These are phyloP conservation scores for Enteromius anoplus DNA, from an alignment of 2,797 vertebrate species.

Conservation along the genomic window DNA sequence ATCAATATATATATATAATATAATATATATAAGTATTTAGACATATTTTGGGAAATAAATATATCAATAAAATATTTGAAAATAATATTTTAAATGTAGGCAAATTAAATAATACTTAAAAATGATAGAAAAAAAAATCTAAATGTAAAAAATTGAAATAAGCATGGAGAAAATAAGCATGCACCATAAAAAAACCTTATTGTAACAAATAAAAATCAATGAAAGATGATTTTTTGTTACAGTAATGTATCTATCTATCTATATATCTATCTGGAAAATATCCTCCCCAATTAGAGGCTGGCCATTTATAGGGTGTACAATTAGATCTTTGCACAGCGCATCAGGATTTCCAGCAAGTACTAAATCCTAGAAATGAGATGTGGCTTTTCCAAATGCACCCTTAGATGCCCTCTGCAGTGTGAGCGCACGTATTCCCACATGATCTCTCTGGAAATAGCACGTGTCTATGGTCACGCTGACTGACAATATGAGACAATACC, in stretches of 20 bases:
- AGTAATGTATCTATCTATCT: no score
- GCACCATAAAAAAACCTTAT: no score
- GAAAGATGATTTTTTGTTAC: no score
- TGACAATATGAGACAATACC: conserved; percentile 41
- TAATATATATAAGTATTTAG: no score
- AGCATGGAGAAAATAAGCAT: no score
- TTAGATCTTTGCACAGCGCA: neutral
- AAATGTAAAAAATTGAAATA: no score
- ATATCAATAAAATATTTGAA: neutral
- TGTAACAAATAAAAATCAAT: no score
- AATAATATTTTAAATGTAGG: neutral
- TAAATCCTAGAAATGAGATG: neutral
- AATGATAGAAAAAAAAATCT: neutral
- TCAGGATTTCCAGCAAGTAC: conserved; percentile 13
- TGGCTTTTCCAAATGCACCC: conserved; percentile 73
- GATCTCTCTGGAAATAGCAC: conserved; percentile 68
- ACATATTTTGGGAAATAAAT: neutral
- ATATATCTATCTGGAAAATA: neutral
- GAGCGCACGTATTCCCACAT: conserved; percentile 49
- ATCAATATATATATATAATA: no score
- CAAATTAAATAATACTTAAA: no score
- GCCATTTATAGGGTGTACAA: neutral
- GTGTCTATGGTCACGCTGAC: conserved; percentile 65
- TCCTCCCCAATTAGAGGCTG: neutral
- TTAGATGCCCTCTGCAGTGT: conserved; percentile 63